Percentiles rank a stretch among this genome's conserved stretches.
Evolutionary conservation across 2,797 vertebrate species (phyloP).

Genomic region (Chelon auratus): DNA sequence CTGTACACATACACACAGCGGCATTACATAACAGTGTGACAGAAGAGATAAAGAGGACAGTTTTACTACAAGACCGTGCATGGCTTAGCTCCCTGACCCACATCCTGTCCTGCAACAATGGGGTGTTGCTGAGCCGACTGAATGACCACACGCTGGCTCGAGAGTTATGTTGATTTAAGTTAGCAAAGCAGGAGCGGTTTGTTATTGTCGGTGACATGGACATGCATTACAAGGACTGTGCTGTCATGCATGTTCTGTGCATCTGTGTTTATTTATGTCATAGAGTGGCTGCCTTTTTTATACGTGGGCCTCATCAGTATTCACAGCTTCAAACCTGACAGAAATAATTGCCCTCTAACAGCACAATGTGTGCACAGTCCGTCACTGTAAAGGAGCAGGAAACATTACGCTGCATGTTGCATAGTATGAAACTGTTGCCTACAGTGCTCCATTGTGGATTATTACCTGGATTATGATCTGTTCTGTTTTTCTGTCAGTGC

Average conservation of each 20-base stretch:
- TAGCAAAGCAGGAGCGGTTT: not conserved
- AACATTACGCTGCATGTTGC: not conserved
- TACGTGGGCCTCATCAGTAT: conserved; percentile 9
- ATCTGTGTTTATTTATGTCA: conserved; percentile 2
- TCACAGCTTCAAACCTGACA: conserved; percentile 10
- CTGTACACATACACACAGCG: conserved; percentile 65
- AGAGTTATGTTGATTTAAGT: conserved; percentile 18
- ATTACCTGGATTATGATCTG: not conserved
- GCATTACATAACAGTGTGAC: conserved; percentile 81
- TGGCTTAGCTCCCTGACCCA: conserved; percentile 81
- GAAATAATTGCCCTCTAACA: conserved; percentile 11
- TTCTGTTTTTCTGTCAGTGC: not conserved
- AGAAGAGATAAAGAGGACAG: conserved; percentile 79
- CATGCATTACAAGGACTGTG: not conserved
- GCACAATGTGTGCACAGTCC: not conserved
- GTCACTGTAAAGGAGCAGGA: not conserved
- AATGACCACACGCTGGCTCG: conserved; percentile 48
- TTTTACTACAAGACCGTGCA: conserved; percentile 80
- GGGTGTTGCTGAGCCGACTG: conserved; percentile 26
- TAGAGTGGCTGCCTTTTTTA: conserved; percentile 6
- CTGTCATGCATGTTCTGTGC: not conserved
- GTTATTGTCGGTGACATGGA: not conserved
- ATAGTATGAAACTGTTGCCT: not conserved
- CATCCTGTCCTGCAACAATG: conserved; percentile 70
- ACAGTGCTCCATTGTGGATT: not conserved